Conservation (phyloP, 2,888 invertebrate genomes). For the Cryptus viduatorius region DNA sequence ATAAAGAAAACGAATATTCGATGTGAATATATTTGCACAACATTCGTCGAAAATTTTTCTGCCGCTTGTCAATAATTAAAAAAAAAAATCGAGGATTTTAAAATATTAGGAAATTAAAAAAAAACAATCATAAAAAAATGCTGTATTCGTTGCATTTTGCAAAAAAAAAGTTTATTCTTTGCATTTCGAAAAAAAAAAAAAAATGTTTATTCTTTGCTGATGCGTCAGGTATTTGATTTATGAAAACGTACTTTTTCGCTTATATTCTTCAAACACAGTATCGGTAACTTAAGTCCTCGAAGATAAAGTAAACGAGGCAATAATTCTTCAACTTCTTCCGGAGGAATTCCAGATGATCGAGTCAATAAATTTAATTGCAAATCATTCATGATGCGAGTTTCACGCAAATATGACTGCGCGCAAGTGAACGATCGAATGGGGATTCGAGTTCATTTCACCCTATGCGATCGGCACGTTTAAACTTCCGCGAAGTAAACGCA, state of each 20-base stretch:
- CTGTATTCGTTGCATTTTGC: not conserved
- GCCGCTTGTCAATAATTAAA: no score
- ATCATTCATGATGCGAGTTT: conserved; percentile 19
- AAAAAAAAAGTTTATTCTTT: not conserved
- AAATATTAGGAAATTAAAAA: not conserved
- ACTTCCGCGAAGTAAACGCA: conserved; percentile 48
- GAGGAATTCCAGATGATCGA: conserved; percentile 28
- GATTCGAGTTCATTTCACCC: conserved; percentile 31
- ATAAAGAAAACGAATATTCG: not conserved
- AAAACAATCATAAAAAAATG: not conserved
- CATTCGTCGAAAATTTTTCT: no score
- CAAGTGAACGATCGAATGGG: conserved; percentile 25
- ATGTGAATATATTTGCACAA: no score
- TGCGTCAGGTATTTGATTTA: not conserved
- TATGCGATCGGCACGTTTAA: conserved; percentile 25
- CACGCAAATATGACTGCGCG: conserved; percentile 3
- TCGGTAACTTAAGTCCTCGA: not conserved
- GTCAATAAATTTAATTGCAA: conserved; percentile 47
- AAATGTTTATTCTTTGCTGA: not conserved
- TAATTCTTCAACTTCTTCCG: conserved; percentile 32
- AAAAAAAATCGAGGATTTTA: no score
- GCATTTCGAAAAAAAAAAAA: not conserved
- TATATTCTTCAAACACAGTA: not conserved
- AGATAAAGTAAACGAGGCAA: not conserved
- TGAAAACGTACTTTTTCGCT: not conserved